phyloP scores from a whole-genome alignment of 1,140 invertebrate genomes.

The Elymnias hypermnestra region DNA sequence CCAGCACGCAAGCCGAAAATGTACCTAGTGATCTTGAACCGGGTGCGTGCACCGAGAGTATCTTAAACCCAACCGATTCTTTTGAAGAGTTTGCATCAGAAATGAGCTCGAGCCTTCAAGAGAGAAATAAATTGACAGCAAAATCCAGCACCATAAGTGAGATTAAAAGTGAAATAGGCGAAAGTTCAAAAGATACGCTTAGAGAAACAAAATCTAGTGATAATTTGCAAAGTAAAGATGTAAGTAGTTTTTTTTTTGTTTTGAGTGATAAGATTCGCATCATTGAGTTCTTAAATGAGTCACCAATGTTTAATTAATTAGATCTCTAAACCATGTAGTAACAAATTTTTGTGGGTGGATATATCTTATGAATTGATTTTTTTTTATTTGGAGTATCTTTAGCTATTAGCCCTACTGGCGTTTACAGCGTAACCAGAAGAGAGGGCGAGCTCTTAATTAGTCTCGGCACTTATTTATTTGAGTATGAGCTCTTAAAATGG shows the following conservation, averaged over 20 bases:
- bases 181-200: conserved; percentile 44
- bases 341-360: too few species aligned
- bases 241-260: conserved; percentile 24
- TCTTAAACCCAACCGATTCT: conserved; percentile 82
- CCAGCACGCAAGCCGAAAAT: conserved; percentile 22
- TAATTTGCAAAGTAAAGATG: conserved; percentile 58
- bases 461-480: too few species aligned
- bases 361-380: too few species aligned
- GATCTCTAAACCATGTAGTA: too few species aligned
- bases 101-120: conserved; percentile 79
- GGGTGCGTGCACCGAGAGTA: conserved; percentile 75
- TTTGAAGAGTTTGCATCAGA: conserved; percentile 83
- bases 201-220: conserved; percentile 54
- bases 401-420: too few species aligned
- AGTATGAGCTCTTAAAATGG: too few species aligned
- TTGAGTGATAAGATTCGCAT: not conserved
- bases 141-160: conserved; percentile 75
- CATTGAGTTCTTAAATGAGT: not conserved
- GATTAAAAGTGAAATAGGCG: conserved; percentile 75
- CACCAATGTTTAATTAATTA: too few species aligned
- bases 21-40: conserved; percentile 44
- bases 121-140: conserved; percentile 58
- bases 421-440: too few species aligned
- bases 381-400: too few species aligned
- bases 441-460: too few species aligned